These are phyloP conservation scores for Anniella stebbinsi DNA, from an alignment of 2,797 vertebrate species.

Conservation along the genomic window DNA sequence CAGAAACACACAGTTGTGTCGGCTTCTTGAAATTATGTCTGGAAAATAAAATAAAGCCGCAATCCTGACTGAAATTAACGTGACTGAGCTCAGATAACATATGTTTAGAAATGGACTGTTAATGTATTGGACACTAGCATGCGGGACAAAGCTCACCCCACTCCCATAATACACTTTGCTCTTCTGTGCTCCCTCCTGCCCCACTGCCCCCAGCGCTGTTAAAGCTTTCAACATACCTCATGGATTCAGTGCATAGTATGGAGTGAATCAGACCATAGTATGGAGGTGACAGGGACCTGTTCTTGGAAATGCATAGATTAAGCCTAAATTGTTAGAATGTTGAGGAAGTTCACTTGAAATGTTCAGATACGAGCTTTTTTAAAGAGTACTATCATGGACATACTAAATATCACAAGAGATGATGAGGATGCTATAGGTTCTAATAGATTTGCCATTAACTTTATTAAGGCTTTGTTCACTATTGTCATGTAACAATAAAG, in stretches of 20 bases:
- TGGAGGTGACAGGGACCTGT: not conserved
- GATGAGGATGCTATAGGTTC: not conserved
- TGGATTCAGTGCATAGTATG: not conserved
- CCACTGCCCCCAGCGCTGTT: too few relatives aligned
- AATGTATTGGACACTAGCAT: not conserved
- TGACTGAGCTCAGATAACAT: not conserved
- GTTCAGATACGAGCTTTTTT: not conserved
- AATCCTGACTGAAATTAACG: not conserved
- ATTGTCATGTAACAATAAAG: constrained; percentile 1
- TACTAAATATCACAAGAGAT: not conserved
- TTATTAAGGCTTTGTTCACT: not conserved
- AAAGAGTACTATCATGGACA: not conserved
- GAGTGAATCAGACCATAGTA: not conserved
- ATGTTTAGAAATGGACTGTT: not conserved
- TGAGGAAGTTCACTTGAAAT: not conserved
- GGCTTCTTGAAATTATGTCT: not conserved
- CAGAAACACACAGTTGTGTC: not conserved
- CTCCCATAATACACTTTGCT: not conserved
- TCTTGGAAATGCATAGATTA: not conserved
- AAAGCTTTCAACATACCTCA: too few relatives aligned
- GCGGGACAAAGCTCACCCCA: not conserved
- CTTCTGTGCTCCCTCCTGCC: not conserved
- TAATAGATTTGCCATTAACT: not conserved
- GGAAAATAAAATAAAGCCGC: not conserved
- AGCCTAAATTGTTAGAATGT: not conserved